Evolutionary conservation across 2,113 vertebrate species (phyloP), one percentile per base, ranked within the genome.

Genomic region (Oncorhynchus mykiss): DNA sequence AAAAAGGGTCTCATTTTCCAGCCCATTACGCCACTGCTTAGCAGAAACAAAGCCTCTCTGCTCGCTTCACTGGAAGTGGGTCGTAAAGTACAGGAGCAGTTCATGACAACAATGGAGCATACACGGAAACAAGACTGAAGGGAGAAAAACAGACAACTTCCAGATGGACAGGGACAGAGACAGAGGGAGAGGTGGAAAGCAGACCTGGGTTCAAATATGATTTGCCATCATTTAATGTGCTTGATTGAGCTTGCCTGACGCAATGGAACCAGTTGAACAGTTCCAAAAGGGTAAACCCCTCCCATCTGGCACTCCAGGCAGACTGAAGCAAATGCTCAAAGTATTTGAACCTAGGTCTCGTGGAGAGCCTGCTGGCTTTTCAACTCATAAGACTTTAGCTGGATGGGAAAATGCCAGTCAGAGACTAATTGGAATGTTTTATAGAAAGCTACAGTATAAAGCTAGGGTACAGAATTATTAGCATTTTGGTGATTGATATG

Each of bases 1-100:
- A 89, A 87, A 85, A 76, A 67, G 76, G 70, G 80, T 64, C 84
- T 89, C 71, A 90, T 91, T 92, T 91, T 92, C 85, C 89, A 90
- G 88, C 66, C 83, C 90, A 90, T 92, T 93, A 91, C 87, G 78
- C 80, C 81, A 69, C 25, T 62, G 72, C 78, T 85, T 72, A 8
- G 69, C 73, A 87, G 81, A 90, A 91, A 85, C 87, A 87, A 87
- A 87, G 67, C 73, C 67, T 73, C 51, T 34, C 62, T 76, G 81
- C 85, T 80, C 62, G 54, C 69, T 75, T 81, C 62, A 49, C 67
- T 84, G 75, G 70, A 83, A 80, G 81, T 75, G 71, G 80, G 76
- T 80, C 78, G 78, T 79, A 82, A 85, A 78, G 79, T 84, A 79
- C 74, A 71, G 80, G 73, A 66, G 78, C 74, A 78, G 84, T 79